Evolutionary conservation across 2,888 invertebrate species (phyloP).

Genomic region (Corbicula japonica): DNA sequence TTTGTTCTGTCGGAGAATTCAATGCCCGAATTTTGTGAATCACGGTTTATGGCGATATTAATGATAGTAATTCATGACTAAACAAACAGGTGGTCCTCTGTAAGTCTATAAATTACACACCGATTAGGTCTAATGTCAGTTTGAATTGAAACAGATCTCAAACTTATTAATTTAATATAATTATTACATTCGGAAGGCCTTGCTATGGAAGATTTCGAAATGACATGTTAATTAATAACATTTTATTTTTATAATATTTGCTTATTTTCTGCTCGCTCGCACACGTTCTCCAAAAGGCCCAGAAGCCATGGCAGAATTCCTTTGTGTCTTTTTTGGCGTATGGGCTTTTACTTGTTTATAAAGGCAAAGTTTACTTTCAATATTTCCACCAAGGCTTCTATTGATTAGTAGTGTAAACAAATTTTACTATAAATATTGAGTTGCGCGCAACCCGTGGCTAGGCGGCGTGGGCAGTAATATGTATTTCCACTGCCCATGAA

Average conservation of each 20-base stretch:
- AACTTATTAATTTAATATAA: conserved; percentile 70
- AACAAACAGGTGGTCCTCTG: conserved; percentile 62
- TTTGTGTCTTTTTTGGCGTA: no score
- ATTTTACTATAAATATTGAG: no score
- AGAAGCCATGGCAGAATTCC: no score
- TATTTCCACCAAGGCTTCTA: no score
- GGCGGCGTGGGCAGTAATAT: no score
- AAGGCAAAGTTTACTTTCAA: no score
- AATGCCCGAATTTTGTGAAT: conserved; percentile 23
- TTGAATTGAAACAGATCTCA: conserved; percentile 60
- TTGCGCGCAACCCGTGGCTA: no score
- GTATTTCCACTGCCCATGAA: no score
- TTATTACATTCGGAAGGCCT: conserved; percentile 44
- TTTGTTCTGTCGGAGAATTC: conserved; percentile 57
- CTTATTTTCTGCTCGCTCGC: no score
- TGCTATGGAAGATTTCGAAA: conserved; percentile 37
- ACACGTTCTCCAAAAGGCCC: conserved; percentile 7
- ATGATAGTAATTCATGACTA: conserved; percentile 43
- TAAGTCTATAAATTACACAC: conserved; percentile 60
- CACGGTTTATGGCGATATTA: conserved; percentile 37
- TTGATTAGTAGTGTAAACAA: no score
- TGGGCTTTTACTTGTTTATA: no score
- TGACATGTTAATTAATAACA: conserved; percentile 63
- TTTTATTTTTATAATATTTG: no score
- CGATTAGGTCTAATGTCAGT: conserved; percentile 62